Evolutionary conservation across 2,113 vertebrate species (phyloP).

Genomic region (Xiphorhynchus elegans): DNA sequence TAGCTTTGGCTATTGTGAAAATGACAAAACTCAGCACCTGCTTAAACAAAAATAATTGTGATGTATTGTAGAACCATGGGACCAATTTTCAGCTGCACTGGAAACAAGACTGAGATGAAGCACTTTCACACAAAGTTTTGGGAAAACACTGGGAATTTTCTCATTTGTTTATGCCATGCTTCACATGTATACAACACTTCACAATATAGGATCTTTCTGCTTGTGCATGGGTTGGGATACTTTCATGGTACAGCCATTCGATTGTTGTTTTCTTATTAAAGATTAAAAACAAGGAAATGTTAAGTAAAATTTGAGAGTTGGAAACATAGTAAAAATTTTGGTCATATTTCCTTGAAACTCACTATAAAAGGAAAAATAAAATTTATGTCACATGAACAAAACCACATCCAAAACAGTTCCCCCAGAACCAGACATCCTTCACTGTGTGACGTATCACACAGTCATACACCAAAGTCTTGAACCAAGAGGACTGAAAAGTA

Average conservation of each 20-base stretch:
- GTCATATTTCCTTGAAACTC: background rate
- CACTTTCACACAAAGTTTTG: background rate
- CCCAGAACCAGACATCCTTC: background rate
- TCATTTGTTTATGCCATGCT: background rate
- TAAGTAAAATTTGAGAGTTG: background rate
- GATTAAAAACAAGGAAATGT: background rate
- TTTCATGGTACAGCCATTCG: background rate
- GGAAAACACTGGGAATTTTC: background rate
- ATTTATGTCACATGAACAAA: background rate
- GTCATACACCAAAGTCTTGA: background rate
- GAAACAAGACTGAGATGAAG: background rate
- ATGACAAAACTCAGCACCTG: background rate
- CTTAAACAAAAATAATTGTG: background rate
- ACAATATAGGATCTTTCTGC: background rate
- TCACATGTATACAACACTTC: background rate
- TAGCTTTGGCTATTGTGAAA: background rate
- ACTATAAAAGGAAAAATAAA: background rate
- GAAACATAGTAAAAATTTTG: background rate
- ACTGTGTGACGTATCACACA: fast-evolving
- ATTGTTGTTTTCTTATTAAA: background rate
- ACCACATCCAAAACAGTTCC: background rate
- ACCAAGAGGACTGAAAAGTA: background rate
- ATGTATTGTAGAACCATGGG: background rate
- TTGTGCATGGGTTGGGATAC: background rate
- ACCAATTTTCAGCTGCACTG: background rate